Evolutionary conservation across 2,113 vertebrate genomes (phyloP), one percentile per base, ranked within the genome.

Genomic region (Helogale parvula): DNA sequence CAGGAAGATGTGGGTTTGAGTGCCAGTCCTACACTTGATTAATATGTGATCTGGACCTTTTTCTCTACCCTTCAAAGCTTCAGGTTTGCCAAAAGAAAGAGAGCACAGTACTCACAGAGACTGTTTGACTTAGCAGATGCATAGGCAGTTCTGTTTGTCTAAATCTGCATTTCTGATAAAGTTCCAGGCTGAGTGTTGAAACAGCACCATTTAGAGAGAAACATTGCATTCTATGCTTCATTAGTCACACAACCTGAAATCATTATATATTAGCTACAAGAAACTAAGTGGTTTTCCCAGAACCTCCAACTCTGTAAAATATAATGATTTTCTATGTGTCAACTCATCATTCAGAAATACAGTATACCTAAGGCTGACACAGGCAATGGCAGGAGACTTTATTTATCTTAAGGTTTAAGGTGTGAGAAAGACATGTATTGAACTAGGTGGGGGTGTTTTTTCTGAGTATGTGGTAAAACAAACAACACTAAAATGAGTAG

Each of bases 181-280:
- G 31, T 57, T 92, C 5, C 19, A 81, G 81, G 15, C 15, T 45
- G 35, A 76, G 41, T 76, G 35, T 69, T 92, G 65, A 97, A 96
- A 90, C 16, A 82, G n/a, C 71, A 92, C 29, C 19, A 72, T 90
- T 97, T 87, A 95, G 74, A 87, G 57, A 93, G 69, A 96, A 95
- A 93, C 19, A 93, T 12, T 84, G 21, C 13, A 93, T 66, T 68
- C 65, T 69, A 27, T 23, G 54, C 81, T 89, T 94, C 90, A 94
- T 95, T 95, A 86, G 69, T 83, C 45, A 88, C 92, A 94, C 94
- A 97, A 74, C 21, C 69, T 85, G 69, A 97, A 97, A 79, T 98
- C 52, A 83, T 90, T 97, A 90, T 5, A 38, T 57, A 95, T 65
- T 89, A 93, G 77, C n/a, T 66, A 94, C 83, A 86, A 38, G n/a